Base-by-base conservation (phyloP, 2,113 vertebrate species). In the Atherinomorus stipes region DNA sequence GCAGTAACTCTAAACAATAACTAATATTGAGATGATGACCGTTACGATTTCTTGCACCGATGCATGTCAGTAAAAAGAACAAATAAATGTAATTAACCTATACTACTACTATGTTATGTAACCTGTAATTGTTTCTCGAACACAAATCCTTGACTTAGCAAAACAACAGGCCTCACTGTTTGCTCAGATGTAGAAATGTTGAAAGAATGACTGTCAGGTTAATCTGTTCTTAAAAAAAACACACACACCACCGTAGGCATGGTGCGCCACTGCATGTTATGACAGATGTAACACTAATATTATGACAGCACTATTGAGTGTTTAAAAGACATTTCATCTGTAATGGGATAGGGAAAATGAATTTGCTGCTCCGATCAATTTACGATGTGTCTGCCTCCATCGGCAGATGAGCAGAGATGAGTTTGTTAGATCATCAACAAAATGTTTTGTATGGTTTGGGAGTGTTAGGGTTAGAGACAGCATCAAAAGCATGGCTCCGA, bases 251-350 rank as follows among this genome's bases (percentile, higher is more conserved):
- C 78, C n/a, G 65, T 71, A 67, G 77, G 66, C 60, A 80, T 34
- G 67, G 80, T 76, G 79, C 31, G 12, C 67, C 4, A 34, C 73
- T 80, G 57, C 69, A 54, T 92, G 87, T 90, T 91, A 71, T 90
- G 85, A 91, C 87, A 86, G 81, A 78, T 80, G 62, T 56, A 74
- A 85, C 81, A 81, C 60, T 68, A 90, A 91, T 87, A 85, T 92
- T 91, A 75, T 90, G 91, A 91, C 90, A 90, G 80, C 61, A 12
- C 56, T 18, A 6, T 64, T 68, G 60, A 76, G 73, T 83, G 84
- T 77, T 87, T 81, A 62, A 81, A 80, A 85, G 72, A 57, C 49
- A 26, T 84, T 64, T 83, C 64, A 78, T 64, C 60, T 25, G 56
- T 81, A 91, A 89, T 51, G 25, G 65, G 66, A 85, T 71, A 45